Conservation (phyloP, 2,888 invertebrate species). For the Cantharis flavilabris region DNA sequence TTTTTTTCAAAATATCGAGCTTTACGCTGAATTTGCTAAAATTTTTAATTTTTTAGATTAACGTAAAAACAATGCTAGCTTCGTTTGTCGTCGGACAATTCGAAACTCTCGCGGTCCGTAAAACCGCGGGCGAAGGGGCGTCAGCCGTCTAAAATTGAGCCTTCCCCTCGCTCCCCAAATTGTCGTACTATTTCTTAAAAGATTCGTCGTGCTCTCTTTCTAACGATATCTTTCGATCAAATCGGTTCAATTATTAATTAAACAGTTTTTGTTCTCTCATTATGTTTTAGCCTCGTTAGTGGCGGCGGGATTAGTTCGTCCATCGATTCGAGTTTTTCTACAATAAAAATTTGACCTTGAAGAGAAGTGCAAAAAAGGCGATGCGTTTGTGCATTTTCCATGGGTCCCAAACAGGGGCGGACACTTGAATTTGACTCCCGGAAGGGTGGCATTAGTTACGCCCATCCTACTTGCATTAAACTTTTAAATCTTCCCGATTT, state of each 20-base stretch:
- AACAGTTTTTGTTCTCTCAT: background rate
- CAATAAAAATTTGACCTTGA: slow-evolving; percentile 12
- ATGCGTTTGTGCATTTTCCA: slow-evolving; percentile 3
- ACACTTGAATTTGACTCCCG: slow-evolving; percentile 40
- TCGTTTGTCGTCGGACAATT: background rate
- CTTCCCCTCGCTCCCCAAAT: slow-evolving; percentile 48
- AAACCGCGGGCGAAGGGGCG: slow-evolving; percentile 48
- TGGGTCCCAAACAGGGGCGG: slow-evolving; percentile 45
- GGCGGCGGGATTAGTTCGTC: background rate
- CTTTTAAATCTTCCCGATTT: slow-evolving; percentile 18
- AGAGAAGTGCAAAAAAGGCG: slow-evolving; percentile 8
- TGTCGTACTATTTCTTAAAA: background rate
- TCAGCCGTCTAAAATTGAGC: slow-evolving; percentile 50
- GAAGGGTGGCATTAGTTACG: slow-evolving; percentile 54
- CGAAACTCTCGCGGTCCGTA: background rate
- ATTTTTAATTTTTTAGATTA: background rate
- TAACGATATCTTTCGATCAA: background rate
- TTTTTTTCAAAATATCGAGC: background rate
- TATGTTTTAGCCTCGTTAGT: background rate
- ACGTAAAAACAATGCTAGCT: background rate
- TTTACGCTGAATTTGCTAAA: background rate
- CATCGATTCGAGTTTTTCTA: background rate
- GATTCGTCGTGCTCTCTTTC: background rate
- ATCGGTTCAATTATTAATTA: background rate
- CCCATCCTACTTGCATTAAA: slow-evolving; percentile 50